Evolutionary conservation across 2,888 invertebrate species (phyloP), one percentile per base, ranked within the genome.

Genomic region (Ennomos quercinarius): DNA sequence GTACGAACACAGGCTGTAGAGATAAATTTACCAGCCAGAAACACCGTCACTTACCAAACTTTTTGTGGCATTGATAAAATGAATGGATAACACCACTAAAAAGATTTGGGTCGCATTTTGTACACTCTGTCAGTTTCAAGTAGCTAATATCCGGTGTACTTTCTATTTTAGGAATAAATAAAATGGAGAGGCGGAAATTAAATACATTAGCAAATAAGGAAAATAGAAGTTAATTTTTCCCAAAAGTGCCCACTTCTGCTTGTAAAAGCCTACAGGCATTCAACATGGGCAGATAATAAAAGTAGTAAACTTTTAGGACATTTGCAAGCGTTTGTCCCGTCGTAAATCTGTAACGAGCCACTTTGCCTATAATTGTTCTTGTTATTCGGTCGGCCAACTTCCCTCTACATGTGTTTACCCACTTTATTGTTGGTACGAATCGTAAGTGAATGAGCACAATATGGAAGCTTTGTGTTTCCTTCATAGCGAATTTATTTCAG

Each of bases 281-380:
- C 36, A 17, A 12, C 41, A 5, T 60, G 52, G 49, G 54, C 57
- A 59, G 58, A 66, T 48, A 62, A 63, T 66, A 63, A 69, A 65
- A 63, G 52, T 57, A 63, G 56, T 58, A 49, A 64, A 63, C 53
- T 65, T 64, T 55, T 45, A 55, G 38, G 27, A 63, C 61, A 61
- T 68, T 68, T 57, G 56, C 50, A 59, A 67, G 55, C 59, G 57
- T 65, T 66, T 57, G 64, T 63, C 54, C 48, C 59, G 57, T 68
- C 71, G 74, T 77, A 79, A 80, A 78, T 74, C 70, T 69, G 61
- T 58, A 70, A 69, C 70, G 58, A 66, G 59, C 67, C 67, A 70
- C 70, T 77, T 75, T 73, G 56, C 54, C 63, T 61, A 69, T 79
- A 76, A 78, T 76, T 76, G 74, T 66, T 77, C 68, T 73, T 72